These are phyloP conservation scores for Hydraecia micacea DNA, from an alignment of 2,888 invertebrate genomes.

Conservation along the genomic window DNA sequence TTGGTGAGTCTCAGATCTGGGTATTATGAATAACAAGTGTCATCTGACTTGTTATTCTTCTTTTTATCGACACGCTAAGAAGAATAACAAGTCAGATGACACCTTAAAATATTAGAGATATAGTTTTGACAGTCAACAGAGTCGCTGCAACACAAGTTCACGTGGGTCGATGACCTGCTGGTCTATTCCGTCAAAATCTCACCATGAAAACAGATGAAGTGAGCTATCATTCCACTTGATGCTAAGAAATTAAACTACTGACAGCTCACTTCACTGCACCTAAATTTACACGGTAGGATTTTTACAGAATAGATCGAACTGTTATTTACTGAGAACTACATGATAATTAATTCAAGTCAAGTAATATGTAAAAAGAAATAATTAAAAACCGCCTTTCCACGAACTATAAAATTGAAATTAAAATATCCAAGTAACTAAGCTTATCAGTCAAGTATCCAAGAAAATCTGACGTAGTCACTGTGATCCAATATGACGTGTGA, in stretches of 20 bases:
- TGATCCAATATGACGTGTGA: conserved; percentile 5
- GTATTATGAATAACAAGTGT: no score
- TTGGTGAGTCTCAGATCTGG: neutral
- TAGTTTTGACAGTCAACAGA: neutral
- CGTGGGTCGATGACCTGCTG: neutral
- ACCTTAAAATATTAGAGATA: neutral
- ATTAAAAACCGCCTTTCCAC: neutral
- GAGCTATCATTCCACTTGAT: neutral
- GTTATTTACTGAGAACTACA: neutral
- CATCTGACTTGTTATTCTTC: no score
- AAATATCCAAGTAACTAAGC: conserved; percentile 10
- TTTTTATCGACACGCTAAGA: no score
- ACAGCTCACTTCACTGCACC: neutral
- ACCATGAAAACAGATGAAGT: neutral
- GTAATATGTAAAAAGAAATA: neutral
- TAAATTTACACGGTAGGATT: neutral
- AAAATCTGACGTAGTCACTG: conserved; percentile 22
- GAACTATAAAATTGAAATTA: conserved; percentile 7
- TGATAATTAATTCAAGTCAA: neutral
- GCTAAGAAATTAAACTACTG: neutral
- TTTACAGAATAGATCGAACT: neutral
- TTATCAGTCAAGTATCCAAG: neutral
- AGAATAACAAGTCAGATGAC: neutral
- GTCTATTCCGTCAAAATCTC: neutral
- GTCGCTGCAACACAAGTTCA: neutral